Conservation (phyloP, 1,140 invertebrate genomes). For the Microplitis demolitor region DNA sequence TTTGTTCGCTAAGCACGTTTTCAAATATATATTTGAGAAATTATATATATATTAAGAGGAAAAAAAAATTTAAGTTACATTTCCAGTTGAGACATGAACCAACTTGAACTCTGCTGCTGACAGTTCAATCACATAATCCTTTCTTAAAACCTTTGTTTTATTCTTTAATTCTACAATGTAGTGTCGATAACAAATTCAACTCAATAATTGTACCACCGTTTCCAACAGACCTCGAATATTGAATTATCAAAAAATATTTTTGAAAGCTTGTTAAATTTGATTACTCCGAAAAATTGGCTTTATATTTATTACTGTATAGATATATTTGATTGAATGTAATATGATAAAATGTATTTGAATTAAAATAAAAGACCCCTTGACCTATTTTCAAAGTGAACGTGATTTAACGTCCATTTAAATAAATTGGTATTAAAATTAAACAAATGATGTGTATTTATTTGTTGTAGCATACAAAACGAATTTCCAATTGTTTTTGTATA, state of each 20-base stretch:
- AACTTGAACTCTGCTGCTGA: background rate
- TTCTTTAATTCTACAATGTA: background rate
- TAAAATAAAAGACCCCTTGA: no score
- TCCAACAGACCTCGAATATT: no score
- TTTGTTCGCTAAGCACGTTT: background rate
- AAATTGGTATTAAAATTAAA: no score
- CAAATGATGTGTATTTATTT: no score
- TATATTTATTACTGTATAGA: no score
- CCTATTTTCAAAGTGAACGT: no score
- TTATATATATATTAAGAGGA: background rate
- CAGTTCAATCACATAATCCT: background rate
- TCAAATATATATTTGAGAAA: background rate
- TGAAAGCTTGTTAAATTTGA: background rate
- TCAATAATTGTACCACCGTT: background rate
- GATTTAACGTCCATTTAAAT: no score
- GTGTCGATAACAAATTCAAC: slow-evolving; percentile 1
- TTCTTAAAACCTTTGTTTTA: background rate
- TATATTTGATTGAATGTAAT: no score
- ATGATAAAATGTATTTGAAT: no score
- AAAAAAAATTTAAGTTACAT: background rate
- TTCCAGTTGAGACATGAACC: background rate
- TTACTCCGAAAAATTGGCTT: background rate
- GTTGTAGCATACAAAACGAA: no score
- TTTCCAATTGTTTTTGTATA: no score
- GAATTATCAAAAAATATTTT: background rate